Evolutionary conservation across 2,113 vertebrate genomes (phyloP), one percentile per base, ranked within the genome.

Genomic region (Ondatra zibethicus): DNA sequence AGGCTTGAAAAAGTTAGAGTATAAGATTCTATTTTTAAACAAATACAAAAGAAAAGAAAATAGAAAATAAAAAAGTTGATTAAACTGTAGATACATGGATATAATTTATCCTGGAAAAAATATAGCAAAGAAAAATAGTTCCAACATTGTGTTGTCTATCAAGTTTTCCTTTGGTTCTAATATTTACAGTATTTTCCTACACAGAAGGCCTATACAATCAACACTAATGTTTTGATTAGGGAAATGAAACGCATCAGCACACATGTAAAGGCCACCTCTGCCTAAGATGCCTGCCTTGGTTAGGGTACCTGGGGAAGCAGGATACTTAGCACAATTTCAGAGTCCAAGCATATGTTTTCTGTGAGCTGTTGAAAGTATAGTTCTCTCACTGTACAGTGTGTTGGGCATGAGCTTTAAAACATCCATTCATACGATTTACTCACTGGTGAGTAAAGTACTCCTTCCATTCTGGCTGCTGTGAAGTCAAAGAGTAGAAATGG

Each of bases 391-490:
- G 93, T 94, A 91, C 88, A 73, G 77, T 10, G 55, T 63, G 70
- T 92, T 75, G 61, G 86, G 91, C 88, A 87, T 47, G 66, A 63
- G 85, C 81, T 92, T 96, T 97, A 95, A 95, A 97, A 97, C 84
- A 93, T 85, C 96, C 81, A 96, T 94, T 98, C 98, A 95, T 86
- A 96, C 85, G 97, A 98, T 97, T 98, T 97, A 96, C 96, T 97
- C 97, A 97, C 97, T 98, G 98, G 96, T 12, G 61, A 94, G 91
- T 96, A 96, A 98, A 98, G 92, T 82, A 89, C 70, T 96, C 90
- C 73, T 98, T 97, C 93, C 95, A 91, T 93, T 97, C 95, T 88
- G 68, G 97, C 97, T 91, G 96, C 92, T 96, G 72, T 87, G 95
- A 97, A 98, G 96, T 52, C 95, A 93, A 76, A 87, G 65, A 85